Conservation (phyloP, 1,140 invertebrate species). For the Hydropsyche tenuis region DNA sequence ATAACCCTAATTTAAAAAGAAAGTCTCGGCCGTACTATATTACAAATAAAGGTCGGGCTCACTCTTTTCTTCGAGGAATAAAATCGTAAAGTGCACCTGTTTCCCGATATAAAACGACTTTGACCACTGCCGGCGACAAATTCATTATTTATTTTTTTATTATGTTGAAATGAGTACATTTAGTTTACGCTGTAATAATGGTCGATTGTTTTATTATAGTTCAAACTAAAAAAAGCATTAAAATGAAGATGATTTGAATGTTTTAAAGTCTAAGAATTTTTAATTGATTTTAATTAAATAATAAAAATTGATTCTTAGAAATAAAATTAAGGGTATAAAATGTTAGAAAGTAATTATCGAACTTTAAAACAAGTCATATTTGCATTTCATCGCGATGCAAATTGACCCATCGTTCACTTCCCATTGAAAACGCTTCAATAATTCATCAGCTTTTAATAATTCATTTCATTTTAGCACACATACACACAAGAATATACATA, state of each 20-base stretch:
- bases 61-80: not conserved
- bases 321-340: too few species aligned
- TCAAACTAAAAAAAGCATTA: too few species aligned
- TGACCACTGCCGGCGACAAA: constrained; percentile 10
- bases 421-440: not conserved
- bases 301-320: too few species aligned
- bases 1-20: constrained; percentile 1
- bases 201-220: too few species aligned
- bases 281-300: too few species aligned
- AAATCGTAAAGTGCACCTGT: constrained; percentile 17
- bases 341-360: too few species aligned
- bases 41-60: not conserved
- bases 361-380: too few species aligned
- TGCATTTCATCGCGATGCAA: not conserved
- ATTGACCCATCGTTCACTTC: not conserved
- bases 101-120: constrained; percentile 6
- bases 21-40: not conserved
- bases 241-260: too few species aligned
- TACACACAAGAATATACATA: too few species aligned
- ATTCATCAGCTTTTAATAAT: not conserved
- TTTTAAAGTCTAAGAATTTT: too few species aligned
- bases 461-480: not conserved
- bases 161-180: too few species aligned
- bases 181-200: too few species aligned
- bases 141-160: not conserved